Base-by-base conservation (phyloP, 2,797 vertebrate species). In the Poecile montanus region DNA sequence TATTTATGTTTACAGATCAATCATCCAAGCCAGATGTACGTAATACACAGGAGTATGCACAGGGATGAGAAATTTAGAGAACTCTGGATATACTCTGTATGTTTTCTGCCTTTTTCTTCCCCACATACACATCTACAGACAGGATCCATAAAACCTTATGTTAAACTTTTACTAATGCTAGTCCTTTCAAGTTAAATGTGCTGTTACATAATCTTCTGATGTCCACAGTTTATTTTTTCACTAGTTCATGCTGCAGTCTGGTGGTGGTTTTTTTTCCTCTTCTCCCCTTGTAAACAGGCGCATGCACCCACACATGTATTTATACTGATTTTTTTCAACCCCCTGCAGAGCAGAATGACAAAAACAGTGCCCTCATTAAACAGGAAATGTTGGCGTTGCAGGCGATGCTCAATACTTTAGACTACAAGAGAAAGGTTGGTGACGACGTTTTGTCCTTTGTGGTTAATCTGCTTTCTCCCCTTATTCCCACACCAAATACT, bases 341-440 rank as follows among this genome's bases (percentile, higher is more conserved):
- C 70, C 70, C 34, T 89, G 65, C 94, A 99, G 99, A 99, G 92
- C 98, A 98, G 44, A 95, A 96, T 13, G 99, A 99, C 74, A 98
- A 98, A 96, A 99, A 98, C 96, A 98, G 97, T 5, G 71, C 97
- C 19, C 89, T 96, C 53, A 98, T 99, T 98, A 99, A 99, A 96
- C 98, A 99, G 96, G 99, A 99, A 98, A 98, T 99, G 89, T 97
- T 98, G 79, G 97, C 98, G 14, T 98, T 99, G 72, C 99, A 99
- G 97, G 98, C 99, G 54, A 99, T 99, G 98, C 98, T 99, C 20
- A 99, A 99, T 92, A 98, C 98, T 36, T 98, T 99, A 23, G 99
- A 99, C 97, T 99, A 98, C 91, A 99, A 99, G 97, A 98, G 99
- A 95, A 99, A 99, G 99, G 99, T 99, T 89, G 54, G 98, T 95